Evolutionary conservation across 2,113 vertebrate species (phyloP), one percentile per base, ranked within the genome.

Genomic region (Osmerus mordax): DNA sequence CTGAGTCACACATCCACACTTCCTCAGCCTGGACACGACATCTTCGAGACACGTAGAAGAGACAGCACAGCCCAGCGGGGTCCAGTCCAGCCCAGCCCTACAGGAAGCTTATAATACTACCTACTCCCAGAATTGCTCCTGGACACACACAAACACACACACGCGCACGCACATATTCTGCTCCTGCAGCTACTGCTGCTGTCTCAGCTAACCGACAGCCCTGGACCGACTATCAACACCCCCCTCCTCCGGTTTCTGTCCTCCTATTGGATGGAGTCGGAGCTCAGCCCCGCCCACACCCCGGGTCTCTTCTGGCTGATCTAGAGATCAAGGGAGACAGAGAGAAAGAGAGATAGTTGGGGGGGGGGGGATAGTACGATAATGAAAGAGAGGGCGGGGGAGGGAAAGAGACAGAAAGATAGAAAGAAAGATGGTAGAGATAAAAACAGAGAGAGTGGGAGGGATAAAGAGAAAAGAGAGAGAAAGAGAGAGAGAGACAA

Each of bases 251-350:
- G 41, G 41, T 47, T 47, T 47, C 21, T 6, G 19, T 15, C 58
- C 58, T 62, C 52, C 55, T 53, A 73, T 58, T 53, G 81, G 62
- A 51, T 55, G 60, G 56, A 16, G 36, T 47, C 3, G 9, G 21
- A 67, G 21, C 19, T 52, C 25, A 63, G 58, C 56, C 62, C 69
- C 65, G 3, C 74, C 71, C 69, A 66, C 36, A 65, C 21, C 41
- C 23, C 69, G 51, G 19, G 47, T 70, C 18, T 70, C 54, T 25
- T 54, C 41, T 11, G 41, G 41, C 41, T 47, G 41, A 47, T 47
- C 41, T 9, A 47, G 41, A 47, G 41, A 47, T 47, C 41, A 47
- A 47, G 41, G 41, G 8, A 47, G 41, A 47, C 41, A 47, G 41
- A 47, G 41, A 47, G 41, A 47, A 47, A 47, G 41, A 47, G 41